phyloP scores from a whole-genome alignment of 2,113 vertebrate genomes.

The Apistogramma diplotaenia region DNA sequence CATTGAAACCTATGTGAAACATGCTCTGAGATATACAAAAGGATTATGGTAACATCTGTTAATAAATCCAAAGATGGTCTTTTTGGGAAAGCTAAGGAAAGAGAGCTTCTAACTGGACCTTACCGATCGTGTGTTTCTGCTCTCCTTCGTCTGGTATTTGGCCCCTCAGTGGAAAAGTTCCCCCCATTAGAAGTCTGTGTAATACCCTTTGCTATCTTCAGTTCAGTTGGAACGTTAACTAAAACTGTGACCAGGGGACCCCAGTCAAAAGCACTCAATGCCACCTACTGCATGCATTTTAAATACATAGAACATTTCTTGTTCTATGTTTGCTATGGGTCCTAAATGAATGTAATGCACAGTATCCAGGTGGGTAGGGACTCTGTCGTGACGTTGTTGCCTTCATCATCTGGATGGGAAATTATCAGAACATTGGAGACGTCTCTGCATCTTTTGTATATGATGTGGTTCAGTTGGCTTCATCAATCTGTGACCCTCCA shows the following conservation, averaged over 20 bases:
- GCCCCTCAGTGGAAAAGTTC: background rate
- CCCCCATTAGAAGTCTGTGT: background rate
- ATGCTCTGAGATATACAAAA: too few species aligned
- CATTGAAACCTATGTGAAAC: too few species aligned
- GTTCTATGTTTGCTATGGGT: background rate
- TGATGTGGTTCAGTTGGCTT: too few species aligned
- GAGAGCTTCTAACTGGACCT: background rate
- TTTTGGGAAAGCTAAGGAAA: background rate
- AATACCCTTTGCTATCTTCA: too few species aligned
- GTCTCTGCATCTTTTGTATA: too few species aligned
- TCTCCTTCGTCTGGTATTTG: background rate
- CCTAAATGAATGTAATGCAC: background rate
- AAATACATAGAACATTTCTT: background rate
- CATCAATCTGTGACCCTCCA: too few species aligned
- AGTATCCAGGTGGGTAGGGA: background rate
- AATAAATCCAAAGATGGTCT: background rate
- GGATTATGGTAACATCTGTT: too few species aligned
- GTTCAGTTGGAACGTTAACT: too few species aligned
- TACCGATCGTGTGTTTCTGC: too few species aligned
- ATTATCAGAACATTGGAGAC: too few species aligned
- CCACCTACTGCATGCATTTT: background rate
- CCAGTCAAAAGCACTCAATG: background rate
- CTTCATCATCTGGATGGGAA: too few species aligned
- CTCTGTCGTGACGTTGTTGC: background rate
- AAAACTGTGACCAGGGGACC: background rate